Conservation (phyloP, 2,888 invertebrate species). For the Allophyes oxyacanthae region DNA sequence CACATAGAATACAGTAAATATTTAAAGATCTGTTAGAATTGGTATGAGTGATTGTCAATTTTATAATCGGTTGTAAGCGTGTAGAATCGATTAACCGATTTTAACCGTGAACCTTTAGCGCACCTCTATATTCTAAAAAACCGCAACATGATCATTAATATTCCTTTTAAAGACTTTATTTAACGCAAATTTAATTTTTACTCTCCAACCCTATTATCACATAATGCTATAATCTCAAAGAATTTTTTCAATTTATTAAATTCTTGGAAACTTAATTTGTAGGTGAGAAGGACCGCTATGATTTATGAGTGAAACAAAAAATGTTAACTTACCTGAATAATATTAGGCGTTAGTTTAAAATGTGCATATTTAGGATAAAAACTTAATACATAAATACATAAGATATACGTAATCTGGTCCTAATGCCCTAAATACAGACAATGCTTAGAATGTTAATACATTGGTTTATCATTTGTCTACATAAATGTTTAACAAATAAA, state of each 20-base stretch:
- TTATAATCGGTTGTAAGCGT: conserved; percentile 9
- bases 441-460: conserved; percentile 2
- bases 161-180: conserved; percentile 63
- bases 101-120: conserved; percentile 14
- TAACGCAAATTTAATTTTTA: conserved; percentile 71
- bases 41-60: conserved; percentile 12
- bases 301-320: conserved; percentile 63
- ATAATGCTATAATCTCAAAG: conserved; percentile 58
- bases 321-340: conserved; percentile 44
- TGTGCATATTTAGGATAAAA: conserved; percentile 47
- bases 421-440: not conserved
- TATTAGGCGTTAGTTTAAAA: conserved; percentile 30
- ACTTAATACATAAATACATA: conserved; percentile 2
- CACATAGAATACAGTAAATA: too few species aligned
- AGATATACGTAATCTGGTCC: conserved; percentile 8
- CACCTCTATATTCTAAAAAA: conserved; percentile 17
- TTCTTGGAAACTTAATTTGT: conserved; percentile 67
- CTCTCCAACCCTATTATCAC: conserved; percentile 68
- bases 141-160: conserved; percentile 33
- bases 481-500: conserved; percentile 1
- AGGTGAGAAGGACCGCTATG: conserved; percentile 62
- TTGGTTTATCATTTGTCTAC: conserved; percentile 1
- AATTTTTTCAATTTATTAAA: conserved; percentile 73
- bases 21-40: not conserved
- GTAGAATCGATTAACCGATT: conserved; percentile 19